phyloP scores from a whole-genome alignment of 1,140 invertebrate genomes.

The Acyrthosiphon pisum region DNA sequence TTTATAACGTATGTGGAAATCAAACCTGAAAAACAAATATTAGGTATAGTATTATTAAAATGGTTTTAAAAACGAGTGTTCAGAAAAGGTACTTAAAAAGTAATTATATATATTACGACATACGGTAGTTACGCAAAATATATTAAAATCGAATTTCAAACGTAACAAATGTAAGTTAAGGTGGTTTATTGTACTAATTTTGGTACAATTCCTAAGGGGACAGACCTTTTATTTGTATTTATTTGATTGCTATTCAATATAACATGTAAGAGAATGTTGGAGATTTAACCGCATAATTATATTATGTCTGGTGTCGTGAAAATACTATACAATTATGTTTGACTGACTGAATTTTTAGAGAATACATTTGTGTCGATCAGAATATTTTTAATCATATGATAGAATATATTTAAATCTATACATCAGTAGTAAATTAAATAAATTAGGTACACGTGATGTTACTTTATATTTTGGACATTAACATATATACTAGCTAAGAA shows the following conservation, averaged over 20 bases:
- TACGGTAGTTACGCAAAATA: background rate
- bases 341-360: background rate
- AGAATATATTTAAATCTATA: background rate
- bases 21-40: background rate
- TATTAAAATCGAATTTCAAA: background rate
- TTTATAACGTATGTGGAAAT: background rate
- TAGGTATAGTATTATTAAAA: background rate
- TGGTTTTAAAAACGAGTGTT: background rate
- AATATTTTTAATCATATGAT: background rate
- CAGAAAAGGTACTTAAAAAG: background rate
- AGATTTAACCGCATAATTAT: background rate
- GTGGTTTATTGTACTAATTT: background rate
- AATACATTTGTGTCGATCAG: background rate
- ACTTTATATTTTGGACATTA: background rate
- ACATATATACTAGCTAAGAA: background rate
- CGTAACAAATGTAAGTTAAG: background rate
- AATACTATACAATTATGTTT: background rate
- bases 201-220: background rate
- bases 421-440: background rate
- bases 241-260: background rate
- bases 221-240: background rate
- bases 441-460: background rate
- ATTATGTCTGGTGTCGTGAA: background rate
- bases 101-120: background rate
- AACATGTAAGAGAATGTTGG: background rate